phyloP scores from a whole-genome alignment of 2,113 vertebrate genomes.

The Nothocercus julius region DNA sequence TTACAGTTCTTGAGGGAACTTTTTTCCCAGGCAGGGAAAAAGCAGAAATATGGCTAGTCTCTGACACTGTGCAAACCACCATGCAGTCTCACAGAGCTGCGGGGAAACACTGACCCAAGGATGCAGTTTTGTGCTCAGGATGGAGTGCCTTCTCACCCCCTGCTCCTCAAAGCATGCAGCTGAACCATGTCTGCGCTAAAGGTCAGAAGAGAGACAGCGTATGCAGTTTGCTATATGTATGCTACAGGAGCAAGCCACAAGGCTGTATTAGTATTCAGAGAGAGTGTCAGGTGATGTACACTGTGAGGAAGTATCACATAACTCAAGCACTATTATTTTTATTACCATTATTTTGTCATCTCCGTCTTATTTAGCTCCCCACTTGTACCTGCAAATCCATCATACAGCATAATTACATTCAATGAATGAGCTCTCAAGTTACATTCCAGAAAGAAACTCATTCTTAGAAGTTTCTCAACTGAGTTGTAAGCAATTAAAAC shows the following conservation, averaged over 20 bases:
- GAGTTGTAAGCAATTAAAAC: slow-evolving; percentile 67
- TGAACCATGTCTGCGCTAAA: background rate
- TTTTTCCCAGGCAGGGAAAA: background rate
- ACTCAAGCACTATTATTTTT: slow-evolving; percentile 43
- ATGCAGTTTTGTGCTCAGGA: background rate
- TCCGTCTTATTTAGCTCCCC: slow-evolving; percentile 52
- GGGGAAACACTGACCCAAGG: background rate
- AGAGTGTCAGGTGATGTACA: background rate
- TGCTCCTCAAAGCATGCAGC: background rate
- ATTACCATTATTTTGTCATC: slow-evolving; percentile 71
- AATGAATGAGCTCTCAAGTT: slow-evolving; percentile 67
- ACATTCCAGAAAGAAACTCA: slow-evolving; percentile 56
- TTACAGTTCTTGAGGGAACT: background rate
- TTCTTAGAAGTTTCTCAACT: slow-evolving; percentile 74
- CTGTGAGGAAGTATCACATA: slow-evolving; percentile 39
- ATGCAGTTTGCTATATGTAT: background rate
- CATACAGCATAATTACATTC: slow-evolving; percentile 65
- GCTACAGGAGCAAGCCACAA: background rate
- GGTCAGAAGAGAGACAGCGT: background rate
- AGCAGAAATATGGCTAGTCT: background rate
- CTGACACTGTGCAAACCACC: background rate
- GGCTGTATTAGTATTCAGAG: background rate
- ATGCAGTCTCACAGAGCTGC: rapidly evolving
- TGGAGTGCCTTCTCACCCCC: background rate
- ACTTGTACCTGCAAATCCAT: slow-evolving; percentile 54